Percentiles rank a stretch among this genome's conserved stretches.
phyloP scores from a whole-genome alignment of 1,140 invertebrate genomes.

The Macrocentrus cingulum region DNA sequence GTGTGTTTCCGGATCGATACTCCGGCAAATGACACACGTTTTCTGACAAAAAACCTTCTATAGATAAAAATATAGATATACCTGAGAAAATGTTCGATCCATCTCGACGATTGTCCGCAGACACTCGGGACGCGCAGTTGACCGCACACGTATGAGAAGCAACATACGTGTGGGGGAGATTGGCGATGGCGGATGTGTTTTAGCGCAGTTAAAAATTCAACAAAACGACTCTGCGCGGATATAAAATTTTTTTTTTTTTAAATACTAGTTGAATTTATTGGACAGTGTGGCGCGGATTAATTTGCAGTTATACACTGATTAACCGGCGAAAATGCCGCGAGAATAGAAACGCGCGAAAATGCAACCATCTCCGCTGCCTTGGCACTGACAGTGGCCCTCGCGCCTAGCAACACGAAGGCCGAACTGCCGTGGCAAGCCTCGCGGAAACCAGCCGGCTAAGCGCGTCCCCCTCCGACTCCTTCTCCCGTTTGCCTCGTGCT shows the following conservation, averaged over 20 bases:
- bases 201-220: too few relatives aligned
- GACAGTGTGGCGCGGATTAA: too few relatives aligned
- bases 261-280: too few relatives aligned
- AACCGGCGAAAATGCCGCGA: constrained; percentile 10
- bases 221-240: too few relatives aligned
- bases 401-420: constrained; percentile 32
- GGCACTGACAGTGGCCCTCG: constrained; percentile 31
- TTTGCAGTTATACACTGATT: constrained; percentile 10
- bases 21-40: too few relatives aligned
- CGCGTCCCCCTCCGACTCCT: constrained; percentile 9
- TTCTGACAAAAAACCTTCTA: background rate
- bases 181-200: too few relatives aligned
- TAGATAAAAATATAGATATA: background rate
- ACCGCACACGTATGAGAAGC: constrained; percentile 6
- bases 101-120: constrained; percentile 5
- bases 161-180: background rate
- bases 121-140: constrained; percentile 9
- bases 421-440: constrained; percentile 18
- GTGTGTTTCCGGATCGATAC: too few relatives aligned
- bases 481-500: background rate
- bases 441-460: constrained; percentile 23
- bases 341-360: constrained; percentile 10
- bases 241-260: too few relatives aligned
- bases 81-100: constrained; percentile 4
- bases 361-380: constrained; percentile 24